Conservation (phyloP, 2,888 invertebrate species). For the Sisyra terminalis region DNA sequence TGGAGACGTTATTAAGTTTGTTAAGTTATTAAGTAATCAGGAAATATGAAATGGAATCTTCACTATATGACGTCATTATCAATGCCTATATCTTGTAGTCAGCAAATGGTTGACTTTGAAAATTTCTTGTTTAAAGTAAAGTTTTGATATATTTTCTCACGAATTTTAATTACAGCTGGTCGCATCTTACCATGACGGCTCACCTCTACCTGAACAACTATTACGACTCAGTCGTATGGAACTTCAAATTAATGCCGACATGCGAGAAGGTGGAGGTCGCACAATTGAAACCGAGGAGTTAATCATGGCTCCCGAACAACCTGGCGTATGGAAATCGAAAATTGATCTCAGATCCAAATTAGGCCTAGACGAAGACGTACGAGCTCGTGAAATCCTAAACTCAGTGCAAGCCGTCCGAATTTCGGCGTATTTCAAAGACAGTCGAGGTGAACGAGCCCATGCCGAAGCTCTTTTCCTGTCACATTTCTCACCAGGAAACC, state of each 20-base stretch:
- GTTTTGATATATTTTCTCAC: neutral
- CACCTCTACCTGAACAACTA: conserved; percentile 48
- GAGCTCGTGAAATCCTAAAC: conserved; percentile 43
- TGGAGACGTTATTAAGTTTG: no score
- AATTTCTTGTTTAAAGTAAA: neutral
- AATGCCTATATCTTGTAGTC: no score
- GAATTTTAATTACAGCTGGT: conserved; percentile 41
- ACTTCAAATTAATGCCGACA: conserved; percentile 44
- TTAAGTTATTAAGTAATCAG: no score
- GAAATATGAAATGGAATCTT: no score
- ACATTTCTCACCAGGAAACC: conserved; percentile 67
- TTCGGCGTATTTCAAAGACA: conserved; percentile 50
- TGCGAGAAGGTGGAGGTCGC: conserved; percentile 43
- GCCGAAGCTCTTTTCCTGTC: conserved; percentile 55
- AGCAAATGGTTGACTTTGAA: no score
- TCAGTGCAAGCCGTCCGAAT: conserved; percentile 51
- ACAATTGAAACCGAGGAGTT: conserved; percentile 42
- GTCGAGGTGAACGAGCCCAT: conserved; percentile 43
- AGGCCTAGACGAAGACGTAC: conserved; percentile 38
- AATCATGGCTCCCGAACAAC: conserved; percentile 43
- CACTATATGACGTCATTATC: no score
- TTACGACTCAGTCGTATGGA: conserved; percentile 47
- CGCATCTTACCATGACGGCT: conserved; percentile 83
- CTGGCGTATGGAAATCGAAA: conserved; percentile 70
- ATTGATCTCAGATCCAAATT: conserved; percentile 56